Evolutionary conservation across 2,888 invertebrate species (phyloP).

Genomic region (Trichopria drosophilae): DNA sequence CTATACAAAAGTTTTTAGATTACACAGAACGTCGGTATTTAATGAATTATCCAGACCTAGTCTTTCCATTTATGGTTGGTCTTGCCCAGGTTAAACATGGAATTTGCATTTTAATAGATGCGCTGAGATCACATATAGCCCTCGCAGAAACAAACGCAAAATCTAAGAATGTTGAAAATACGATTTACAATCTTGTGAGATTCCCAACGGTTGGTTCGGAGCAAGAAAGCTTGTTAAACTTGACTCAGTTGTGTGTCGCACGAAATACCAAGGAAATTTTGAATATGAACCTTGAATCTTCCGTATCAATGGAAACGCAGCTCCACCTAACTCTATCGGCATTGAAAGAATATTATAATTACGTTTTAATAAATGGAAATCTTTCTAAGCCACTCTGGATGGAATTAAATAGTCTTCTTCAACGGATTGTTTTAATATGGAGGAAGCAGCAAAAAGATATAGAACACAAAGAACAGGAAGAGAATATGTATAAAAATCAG

Average conservation of each 20-base stretch:
- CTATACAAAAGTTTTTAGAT: slow-evolving; percentile 63
- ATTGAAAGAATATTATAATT: slow-evolving; percentile 70
- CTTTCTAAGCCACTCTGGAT: slow-evolving; percentile 59
- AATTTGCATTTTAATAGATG: slow-evolving; percentile 63
- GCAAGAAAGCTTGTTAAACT: slow-evolving; percentile 51
- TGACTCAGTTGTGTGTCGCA: slow-evolving; percentile 61
- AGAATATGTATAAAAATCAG: slow-evolving; percentile 76
- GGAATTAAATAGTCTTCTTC: slow-evolving; percentile 63
- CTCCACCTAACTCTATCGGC: slow-evolving; percentile 70
- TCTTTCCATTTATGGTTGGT: slow-evolving; percentile 71
- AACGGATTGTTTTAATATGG: slow-evolving; percentile 73
- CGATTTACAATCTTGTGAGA: slow-evolving; percentile 60
- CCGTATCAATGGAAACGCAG: slow-evolving; percentile 57
- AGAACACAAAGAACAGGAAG: slow-evolving; percentile 70
- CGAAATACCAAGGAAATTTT: slow-evolving; percentile 56
- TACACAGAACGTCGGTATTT: slow-evolving; percentile 64
- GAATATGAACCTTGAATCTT: slow-evolving; percentile 48
- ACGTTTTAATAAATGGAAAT: slow-evolving; percentile 62
- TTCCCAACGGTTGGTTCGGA: slow-evolving; percentile 59
- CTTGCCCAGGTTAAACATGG: slow-evolving; percentile 71
- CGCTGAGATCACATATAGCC: slow-evolving; percentile 60
- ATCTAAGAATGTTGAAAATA: slow-evolving; percentile 37
- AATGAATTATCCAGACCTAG: slow-evolving; percentile 77
- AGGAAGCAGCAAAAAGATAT: slow-evolving; percentile 72
- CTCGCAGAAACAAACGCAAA: slow-evolving; percentile 46